Evolutionary conservation across 2,797 vertebrate species (phyloP).

Genomic region (Moxostoma hubbsi): DNA sequence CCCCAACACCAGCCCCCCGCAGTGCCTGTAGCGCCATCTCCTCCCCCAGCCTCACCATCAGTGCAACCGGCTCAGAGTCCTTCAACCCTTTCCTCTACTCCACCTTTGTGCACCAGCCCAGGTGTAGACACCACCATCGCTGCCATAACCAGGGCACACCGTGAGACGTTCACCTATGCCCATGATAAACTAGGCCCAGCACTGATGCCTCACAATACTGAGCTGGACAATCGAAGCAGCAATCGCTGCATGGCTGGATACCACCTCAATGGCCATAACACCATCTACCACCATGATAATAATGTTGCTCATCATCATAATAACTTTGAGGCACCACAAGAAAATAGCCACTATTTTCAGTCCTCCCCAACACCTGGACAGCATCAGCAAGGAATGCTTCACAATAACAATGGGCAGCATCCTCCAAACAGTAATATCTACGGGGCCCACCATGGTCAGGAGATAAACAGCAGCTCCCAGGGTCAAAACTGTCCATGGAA

Average conservation of each 20-base stretch:
- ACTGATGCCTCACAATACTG: slow-evolving; percentile 37
- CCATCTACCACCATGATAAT: slow-evolving; percentile 76
- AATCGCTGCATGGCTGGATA: slow-evolving; percentile 73
- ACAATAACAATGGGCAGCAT: slow-evolving; percentile 73
- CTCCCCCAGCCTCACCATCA: slow-evolving; percentile 64
- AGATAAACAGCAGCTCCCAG: slow-evolving; percentile 59
- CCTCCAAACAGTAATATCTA: slow-evolving; percentile 70
- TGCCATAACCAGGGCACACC: slow-evolving; percentile 85
- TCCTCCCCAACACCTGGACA: slow-evolving; percentile 50
- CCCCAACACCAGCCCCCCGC: slow-evolving; percentile 58
- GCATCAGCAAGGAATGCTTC: slow-evolving; percentile 61
- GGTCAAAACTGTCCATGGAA: slow-evolving; percentile 76
- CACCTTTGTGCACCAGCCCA: slow-evolving; percentile 78
- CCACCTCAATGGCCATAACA: slow-evolving; percentile 70
- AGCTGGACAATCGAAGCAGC: slow-evolving; percentile 71
- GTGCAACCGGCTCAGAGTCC: slow-evolving; percentile 61
- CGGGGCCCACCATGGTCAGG: slow-evolving; percentile 51
- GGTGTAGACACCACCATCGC: slow-evolving; percentile 84
- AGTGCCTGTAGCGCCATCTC: slow-evolving; percentile 58
- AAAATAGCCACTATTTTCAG: slow-evolving; percentile 50
- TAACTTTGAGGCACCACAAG: slow-evolving; percentile 32
- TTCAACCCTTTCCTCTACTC: slow-evolving; percentile 72
- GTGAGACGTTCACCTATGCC: slow-evolving; percentile 89
- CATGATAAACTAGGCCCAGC: slow-evolving; percentile 81
- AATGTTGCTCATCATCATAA: slow-evolving; percentile 54